Percentiles rank a stretch among this genome's conserved stretches.
Conservation (phyloP, 92 coral and sea anemone species). For the Ricordea florida region DNA sequence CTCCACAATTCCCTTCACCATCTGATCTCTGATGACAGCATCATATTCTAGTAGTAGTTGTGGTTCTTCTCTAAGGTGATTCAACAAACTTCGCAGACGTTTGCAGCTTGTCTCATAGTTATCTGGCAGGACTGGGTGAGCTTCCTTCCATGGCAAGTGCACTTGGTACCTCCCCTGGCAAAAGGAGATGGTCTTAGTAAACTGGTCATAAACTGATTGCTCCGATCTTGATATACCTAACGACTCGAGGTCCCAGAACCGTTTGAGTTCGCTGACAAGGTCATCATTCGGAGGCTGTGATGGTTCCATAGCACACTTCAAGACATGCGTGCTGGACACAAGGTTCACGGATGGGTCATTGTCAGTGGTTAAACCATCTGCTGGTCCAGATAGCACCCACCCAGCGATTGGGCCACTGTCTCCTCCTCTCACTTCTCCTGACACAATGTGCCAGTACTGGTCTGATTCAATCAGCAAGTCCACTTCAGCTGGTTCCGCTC, state of each 20-base stretch:
- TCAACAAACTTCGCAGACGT: constrained; percentile 28
- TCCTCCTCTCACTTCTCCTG: constrained; percentile 15
- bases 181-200: constrained; percentile 24
- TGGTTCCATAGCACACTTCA: not conserved
- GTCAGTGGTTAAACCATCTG: not conserved
- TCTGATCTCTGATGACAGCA: constrained; percentile 14
- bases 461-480: constrained; percentile 35
- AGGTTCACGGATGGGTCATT: constrained; percentile 3
- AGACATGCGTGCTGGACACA: constrained; percentile 31
- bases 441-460: constrained; percentile 16
- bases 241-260: constrained; percentile 56
- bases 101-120: constrained; percentile 46
- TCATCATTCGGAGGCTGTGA: not conserved
- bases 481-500: constrained; percentile 1
- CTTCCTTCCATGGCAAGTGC: constrained; percentile 50
- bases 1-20: constrained; percentile 30
- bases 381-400: constrained; percentile 43
- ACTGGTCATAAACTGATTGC: constrained; percentile 32
- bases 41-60: not conserved
- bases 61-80: too few species aligned
- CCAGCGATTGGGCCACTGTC: constrained; percentile 45
- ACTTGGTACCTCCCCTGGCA: constrained; percentile 47
- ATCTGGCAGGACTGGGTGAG: constrained; percentile 48
- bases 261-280: not conserved
- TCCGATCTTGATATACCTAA: constrained; percentile 22